phyloP scores from a whole-genome alignment of 2,888 invertebrate genomes.

The Sphaerophoria taeniata region DNA sequence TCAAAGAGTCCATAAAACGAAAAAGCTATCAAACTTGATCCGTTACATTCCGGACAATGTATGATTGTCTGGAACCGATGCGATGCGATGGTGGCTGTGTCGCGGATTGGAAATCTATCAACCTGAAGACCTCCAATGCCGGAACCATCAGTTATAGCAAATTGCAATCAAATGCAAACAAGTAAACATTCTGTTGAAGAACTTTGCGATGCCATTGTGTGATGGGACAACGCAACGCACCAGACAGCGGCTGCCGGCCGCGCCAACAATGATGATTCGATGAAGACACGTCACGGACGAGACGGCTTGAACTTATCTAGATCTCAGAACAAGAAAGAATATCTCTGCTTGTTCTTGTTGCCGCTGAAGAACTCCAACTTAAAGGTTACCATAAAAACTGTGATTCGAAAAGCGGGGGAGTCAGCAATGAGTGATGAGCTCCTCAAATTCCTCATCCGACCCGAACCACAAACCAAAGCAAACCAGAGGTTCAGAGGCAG shows the following conservation, averaged over 20 bases:
- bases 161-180: constrained; percentile 68
- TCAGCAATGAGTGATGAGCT: constrained; percentile 70
- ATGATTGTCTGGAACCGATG: not conserved
- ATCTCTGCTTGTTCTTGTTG: too few species aligned
- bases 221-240: constrained; percentile 3
- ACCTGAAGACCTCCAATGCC: constrained; percentile 53
- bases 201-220: constrained; percentile 22
- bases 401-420: constrained; percentile 63
- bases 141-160: constrained; percentile 66
- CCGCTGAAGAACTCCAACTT: constrained; percentile 1
- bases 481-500: constrained; percentile 23
- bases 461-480: not conserved
- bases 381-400: constrained; percentile 42
- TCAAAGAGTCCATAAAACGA: constrained; percentile 47
- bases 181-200: constrained; percentile 19
- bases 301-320: constrained; percentile 56
- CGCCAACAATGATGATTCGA: too few species aligned
- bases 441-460: constrained; percentile 39
- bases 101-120: constrained; percentile 52
- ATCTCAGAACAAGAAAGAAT: constrained; percentile 58
- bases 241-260: too few species aligned
- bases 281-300: constrained; percentile 63
- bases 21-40: constrained; percentile 20
- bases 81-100: too few species aligned
- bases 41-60: constrained; percentile 41